Conservation (phyloP, 2,888 invertebrate species). For the Epinotia brunnichana region DNA sequence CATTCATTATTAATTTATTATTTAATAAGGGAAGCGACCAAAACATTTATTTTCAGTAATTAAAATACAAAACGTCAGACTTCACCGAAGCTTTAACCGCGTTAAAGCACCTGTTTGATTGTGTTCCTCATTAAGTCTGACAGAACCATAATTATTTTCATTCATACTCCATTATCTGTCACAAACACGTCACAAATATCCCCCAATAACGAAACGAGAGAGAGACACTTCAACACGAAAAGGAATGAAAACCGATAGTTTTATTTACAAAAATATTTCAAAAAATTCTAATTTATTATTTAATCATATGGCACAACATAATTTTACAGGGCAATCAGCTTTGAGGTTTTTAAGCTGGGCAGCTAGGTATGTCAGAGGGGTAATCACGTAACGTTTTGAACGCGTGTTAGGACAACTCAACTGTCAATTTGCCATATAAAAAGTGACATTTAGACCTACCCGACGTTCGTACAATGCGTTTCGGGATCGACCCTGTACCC, state of each 20-base stretch:
- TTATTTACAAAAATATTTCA: no score
- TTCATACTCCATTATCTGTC: slow-evolving; percentile 1
- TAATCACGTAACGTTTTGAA: no score
- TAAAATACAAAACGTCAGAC: slow-evolving; percentile 1
- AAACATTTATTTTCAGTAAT: background rate
- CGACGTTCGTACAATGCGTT: no score
- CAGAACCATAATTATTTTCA: slow-evolving; percentile 25
- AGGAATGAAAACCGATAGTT: background rate
- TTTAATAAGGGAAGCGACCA: background rate
- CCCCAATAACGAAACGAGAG: background rate
- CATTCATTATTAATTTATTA: background rate
- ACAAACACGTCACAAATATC: background rate
- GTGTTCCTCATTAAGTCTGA: slow-evolving; percentile 21
- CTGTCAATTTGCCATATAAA: no score
- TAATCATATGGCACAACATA: no score
- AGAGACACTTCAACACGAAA: slow-evolving; percentile 4
- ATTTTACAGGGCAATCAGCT: no score
- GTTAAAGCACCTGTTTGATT: slow-evolving; percentile 5
- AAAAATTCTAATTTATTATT: no score
- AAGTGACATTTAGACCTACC: no score
- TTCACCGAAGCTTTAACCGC: slow-evolving; percentile 3
- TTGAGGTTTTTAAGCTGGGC: no score
- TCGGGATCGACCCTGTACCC: no score
- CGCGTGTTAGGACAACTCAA: no score
- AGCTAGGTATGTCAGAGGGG: no score